These are phyloP conservation scores for Drosophila anceps DNA, from an alignment of 2,888 invertebrate species.

Conservation along the genomic window DNA sequence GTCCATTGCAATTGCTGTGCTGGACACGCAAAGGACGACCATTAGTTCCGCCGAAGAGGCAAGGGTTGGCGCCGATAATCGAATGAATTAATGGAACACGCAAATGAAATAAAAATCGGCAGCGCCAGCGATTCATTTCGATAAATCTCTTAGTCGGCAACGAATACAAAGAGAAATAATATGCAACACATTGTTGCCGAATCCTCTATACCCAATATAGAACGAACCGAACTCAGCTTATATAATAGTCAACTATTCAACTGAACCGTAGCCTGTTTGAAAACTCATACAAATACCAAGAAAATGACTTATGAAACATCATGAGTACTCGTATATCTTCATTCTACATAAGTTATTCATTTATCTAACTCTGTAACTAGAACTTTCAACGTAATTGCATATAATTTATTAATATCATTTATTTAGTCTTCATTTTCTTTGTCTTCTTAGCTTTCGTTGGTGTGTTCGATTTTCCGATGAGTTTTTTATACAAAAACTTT, in stretches of 20 bases:
- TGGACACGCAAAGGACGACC: slow-evolving; percentile 66
- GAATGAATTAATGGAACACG: slow-evolving; percentile 74
- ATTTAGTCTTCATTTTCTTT: background rate
- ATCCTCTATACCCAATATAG: background rate
- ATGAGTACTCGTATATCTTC: background rate
- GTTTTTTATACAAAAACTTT: too few relatives aligned
- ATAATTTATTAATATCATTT: background rate
- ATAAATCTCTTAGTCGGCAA: slow-evolving; percentile 55
- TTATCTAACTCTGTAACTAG: background rate
- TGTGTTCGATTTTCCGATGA: background rate
- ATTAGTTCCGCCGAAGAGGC: slow-evolving; percentile 57
- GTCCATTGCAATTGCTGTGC: slow-evolving; percentile 30
- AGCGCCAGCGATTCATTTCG: slow-evolving; percentile 58
- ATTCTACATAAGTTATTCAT: background rate
- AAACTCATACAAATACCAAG: background rate
- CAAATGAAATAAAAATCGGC: slow-evolving; percentile 72
- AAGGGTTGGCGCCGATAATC: slow-evolving; percentile 61
- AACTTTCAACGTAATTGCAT: background rate
- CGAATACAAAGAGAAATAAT: slow-evolving; percentile 23
- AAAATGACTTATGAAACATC: background rate
- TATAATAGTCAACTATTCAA: background rate
- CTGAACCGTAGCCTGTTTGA: too few relatives aligned
- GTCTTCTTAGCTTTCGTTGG: background rate
- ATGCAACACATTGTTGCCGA: slow-evolving; percentile 9
- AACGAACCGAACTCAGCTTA: background rate